Evolutionary conservation across 2,888 invertebrate species (phyloP).

Genomic region (Pyralis farinalis): DNA sequence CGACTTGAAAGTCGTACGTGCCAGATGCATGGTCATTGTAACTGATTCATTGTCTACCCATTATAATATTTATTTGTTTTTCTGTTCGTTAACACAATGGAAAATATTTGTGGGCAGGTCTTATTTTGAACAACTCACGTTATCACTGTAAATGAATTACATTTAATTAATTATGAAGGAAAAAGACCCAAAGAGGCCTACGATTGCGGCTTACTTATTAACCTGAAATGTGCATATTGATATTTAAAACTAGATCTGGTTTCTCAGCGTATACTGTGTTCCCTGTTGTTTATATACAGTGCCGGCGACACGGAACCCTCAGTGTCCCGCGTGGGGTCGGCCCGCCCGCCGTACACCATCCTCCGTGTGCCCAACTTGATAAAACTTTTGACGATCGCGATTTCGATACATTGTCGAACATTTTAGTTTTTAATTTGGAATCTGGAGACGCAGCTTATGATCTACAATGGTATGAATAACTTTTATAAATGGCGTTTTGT

Average conservation of each 20-base stretch:
- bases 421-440: conserved; percentile 4
- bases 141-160: no score
- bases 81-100: no score
- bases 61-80: no score
- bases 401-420: neutral
- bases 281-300: conserved; percentile 48
- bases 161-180: no score
- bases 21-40: no score
- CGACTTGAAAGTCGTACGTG: no score
- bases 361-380: conserved; percentile 19
- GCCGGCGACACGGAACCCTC: conserved; percentile 38
- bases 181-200: no score
- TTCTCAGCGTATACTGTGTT: conserved; percentile 17
- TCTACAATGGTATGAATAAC: conserved; percentile 16
- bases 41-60: no score
- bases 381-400: conserved; percentile 19
- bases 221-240: no score
- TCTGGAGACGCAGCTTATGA: conserved; percentile 17
- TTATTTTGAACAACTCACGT: no score
- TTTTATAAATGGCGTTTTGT: neutral
- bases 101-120: no score
- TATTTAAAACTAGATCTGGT: conserved; percentile 9
- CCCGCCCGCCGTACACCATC: conserved; percentile 25
- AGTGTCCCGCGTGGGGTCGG: conserved; percentile 53
- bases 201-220: no score